Evolutionary conservation across 2,888 invertebrate species (phyloP), one percentile per base, ranked within the genome.

Genomic region (Cyclophora punctaria): DNA sequence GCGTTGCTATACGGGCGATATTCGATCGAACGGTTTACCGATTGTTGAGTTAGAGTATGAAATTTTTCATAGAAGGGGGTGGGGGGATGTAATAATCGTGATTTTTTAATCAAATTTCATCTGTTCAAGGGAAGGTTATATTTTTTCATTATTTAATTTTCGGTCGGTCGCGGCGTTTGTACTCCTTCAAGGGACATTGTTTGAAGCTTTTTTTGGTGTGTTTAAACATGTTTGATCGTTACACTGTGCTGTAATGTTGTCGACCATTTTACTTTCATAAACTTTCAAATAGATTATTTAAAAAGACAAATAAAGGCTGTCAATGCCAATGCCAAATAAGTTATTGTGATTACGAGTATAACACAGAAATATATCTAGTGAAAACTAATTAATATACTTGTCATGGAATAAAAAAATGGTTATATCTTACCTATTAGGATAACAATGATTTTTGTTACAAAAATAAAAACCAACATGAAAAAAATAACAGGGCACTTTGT

Each of bases 51-150:
- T 55, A 53, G 62, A 61, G 59, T 72, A 59, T 62, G 58, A 62
- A 66, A 71, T 76, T 70, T 69, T 72, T 73, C 75, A 76, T 74
- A 67, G 76, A 67, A 73, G 73, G 78, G 83, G 84, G 80, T 79
- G 79, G 68, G 84, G 80, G 79, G 80, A 67, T 75, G 86, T 85
- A 89, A 88, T 89, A 88, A 89, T 89, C 89, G 89, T 89, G 89
- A 89, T 89, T 89, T 89, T 89, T 89, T 89, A 89, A 89, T 89
- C 89, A 89, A 89, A 89, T 89, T 89, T 89, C 87, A 85, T 84
- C 87, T 81, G 85, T 81, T 83, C 80, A 83, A 84, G 84, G 85
- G 83, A 82, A 73, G 81, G 83, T 81, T 83, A 85, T 87, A 87
- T 87, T 86, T 88, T 87, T 87, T 86, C 87, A 87, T 87, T 87